Base-by-base conservation (phyloP, 2,888 invertebrate species). In the Odontocerum albicorne region DNA sequence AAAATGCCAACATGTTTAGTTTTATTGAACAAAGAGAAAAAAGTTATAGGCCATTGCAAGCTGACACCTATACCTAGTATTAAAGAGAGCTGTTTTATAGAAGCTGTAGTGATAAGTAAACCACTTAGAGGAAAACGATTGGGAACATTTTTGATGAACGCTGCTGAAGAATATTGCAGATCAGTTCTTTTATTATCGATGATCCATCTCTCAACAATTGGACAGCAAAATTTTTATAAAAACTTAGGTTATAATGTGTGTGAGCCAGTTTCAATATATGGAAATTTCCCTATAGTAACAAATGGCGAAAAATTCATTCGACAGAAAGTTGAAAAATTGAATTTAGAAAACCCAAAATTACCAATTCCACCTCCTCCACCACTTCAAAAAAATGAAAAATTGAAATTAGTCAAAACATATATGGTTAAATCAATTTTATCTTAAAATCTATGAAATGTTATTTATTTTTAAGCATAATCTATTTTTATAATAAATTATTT, bases 41-140 rank as follows among this genome's bases (percentile, higher is more conserved):
- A 73, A 49, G 82, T 91, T 40, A 75, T 92, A 64, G 92, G 91
- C 2, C 92, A 92, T 70, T 85, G 88, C 64, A 92, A 92, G 73
- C 74, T 92, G 55, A 86, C 88, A 39, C 72, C 82, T 44, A 85
- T 92, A 66, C 86, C 88, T 2, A 81, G 82, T 64, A 81, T 86
- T 64, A 80, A 76, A 59, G 79, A 85, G 59, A 85, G 86, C 61
- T 90, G 90, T 71, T 89, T 90, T 67, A 76, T 92, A 50, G 90
- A 92, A 76, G 87, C 90, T 33, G 91, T 92, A 62, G 86, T 92
- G 12, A 90, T 92, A 66, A 81, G 82, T 62, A 84, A 82, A 69
- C 71, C 73, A 13, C 79, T 84, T 65, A 80, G 92, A 62, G 89
- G 90, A 8, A 83, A 84, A 70, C 91, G 89, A 63, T 78, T 88